A percentile compares a stretch with the other conserved stretches of the same genome.
Conservation (phyloP, 2,888 invertebrate genomes). For the Lycocerus yunnanus region DNA sequence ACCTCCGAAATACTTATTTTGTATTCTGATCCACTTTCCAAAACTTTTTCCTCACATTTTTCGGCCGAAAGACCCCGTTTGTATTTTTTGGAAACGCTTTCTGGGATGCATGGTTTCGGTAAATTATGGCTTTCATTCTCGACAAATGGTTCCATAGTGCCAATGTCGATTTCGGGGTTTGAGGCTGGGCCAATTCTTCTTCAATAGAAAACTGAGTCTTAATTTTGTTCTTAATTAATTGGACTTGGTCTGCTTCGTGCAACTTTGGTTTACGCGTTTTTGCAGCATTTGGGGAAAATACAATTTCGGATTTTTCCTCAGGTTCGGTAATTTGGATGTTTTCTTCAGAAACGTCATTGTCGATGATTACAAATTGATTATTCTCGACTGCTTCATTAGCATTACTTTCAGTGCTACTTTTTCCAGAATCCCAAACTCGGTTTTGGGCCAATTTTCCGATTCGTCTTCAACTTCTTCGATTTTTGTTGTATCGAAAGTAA, state of each 20-base stretch:
- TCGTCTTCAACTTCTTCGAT: conserved; percentile 36
- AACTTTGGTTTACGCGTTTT: neutral
- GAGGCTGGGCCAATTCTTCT: neutral
- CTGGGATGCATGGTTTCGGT: neutral
- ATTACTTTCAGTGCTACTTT: neutral
- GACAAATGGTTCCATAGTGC: neutral
- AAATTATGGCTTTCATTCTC: neutral
- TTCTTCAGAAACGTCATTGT: neutral
- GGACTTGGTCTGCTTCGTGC: neutral
- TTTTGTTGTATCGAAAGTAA: conserved; percentile 35
- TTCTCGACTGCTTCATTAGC: neutral
- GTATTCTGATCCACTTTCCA: neutral
- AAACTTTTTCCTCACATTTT: neutral
- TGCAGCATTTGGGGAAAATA: neutral
- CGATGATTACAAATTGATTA: neutral
- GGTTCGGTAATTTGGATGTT: neutral
- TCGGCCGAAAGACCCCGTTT: neutral
- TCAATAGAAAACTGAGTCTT: neutral
- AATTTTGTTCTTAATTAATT: neutral
- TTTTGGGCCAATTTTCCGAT: neutral
- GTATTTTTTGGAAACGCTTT: neutral
- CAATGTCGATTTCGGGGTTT: neutral
- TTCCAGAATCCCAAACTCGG: neutral
- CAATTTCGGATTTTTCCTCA: neutral
- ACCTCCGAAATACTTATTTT: neutral